Conservation (phyloP, 2,113 vertebrate genomes). For the Empidonax alnorum region DNA sequence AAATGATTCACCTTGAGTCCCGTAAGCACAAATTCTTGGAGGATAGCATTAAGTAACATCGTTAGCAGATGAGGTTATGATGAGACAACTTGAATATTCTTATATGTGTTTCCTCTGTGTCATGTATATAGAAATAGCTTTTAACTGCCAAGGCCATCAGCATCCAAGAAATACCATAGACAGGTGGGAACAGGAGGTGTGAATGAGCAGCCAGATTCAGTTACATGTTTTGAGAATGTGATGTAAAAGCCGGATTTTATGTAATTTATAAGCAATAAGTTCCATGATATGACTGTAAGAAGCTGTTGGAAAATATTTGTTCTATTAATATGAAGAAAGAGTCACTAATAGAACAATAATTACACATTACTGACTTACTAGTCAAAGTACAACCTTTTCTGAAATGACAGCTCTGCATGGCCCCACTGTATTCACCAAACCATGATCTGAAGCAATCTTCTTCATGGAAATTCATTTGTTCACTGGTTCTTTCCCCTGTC, state of each 20-base stretch:
- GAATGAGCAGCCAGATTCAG: not conserved
- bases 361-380: not conserved
- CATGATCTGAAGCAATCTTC: not conserved
- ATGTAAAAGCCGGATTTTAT: not conserved
- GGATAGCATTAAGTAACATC: not conserved
- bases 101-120: not conserved
- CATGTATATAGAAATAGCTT: not conserved
- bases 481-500: not conserved
- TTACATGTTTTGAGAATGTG: not conserved
- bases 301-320: not conserved
- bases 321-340: not conserved
- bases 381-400: not conserved
- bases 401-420: not conserved
- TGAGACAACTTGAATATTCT: not conserved
- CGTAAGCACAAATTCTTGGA: conserved; percentile 2
- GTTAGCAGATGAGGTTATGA: conserved; percentile 4
- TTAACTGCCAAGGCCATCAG: not conserved
- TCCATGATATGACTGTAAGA: not conserved
- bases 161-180: conserved; percentile 15
- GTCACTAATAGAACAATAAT: not conserved
- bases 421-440: not conserved
- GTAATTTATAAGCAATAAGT: not conserved
- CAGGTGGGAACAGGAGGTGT: conserved; percentile 17
- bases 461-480: not conserved
- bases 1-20: conserved; percentile 25